phyloP scores from a whole-genome alignment of 2,113 vertebrate genomes.

The Chauna torquata region DNA sequence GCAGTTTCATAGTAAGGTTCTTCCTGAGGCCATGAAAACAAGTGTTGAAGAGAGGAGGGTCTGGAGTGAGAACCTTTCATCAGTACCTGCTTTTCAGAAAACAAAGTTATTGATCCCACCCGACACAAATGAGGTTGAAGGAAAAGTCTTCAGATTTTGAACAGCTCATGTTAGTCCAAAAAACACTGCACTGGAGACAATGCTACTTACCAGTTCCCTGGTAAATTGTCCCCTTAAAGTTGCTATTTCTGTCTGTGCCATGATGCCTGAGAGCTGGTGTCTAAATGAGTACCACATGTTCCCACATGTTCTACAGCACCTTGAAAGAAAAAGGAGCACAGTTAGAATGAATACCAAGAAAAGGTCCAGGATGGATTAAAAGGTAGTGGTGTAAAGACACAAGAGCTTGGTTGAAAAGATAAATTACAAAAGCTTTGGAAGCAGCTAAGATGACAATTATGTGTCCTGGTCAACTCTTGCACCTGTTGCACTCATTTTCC shows the following conservation, averaged over 20 bases:
- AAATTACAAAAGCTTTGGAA: neutral
- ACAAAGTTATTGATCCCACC: neutral
- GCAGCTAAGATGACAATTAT: neutral
- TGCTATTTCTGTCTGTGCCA: neutral
- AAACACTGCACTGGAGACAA: neutral
- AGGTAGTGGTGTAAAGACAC: neutral
- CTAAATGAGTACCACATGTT: accelerated
- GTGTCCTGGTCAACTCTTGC: neutral
- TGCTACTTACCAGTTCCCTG: neutral
- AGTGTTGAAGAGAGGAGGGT: neutral
- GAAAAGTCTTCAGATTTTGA: neutral
- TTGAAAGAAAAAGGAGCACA: neutral
- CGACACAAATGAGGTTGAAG: neutral
- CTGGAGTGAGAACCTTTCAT: neutral
- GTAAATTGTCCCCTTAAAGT: neutral
- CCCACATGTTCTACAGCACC: neutral
- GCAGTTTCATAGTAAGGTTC: neutral
- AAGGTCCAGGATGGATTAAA: neutral
- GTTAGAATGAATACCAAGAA: neutral
- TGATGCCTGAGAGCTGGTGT: neutral
- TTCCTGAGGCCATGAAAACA: neutral
- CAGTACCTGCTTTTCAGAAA: neutral
- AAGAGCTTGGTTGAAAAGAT: neutral
- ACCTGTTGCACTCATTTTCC: neutral
- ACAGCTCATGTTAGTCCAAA: neutral